Conservation (phyloP, 2,113 vertebrate genomes). For the Galemys pyrenaicus region DNA sequence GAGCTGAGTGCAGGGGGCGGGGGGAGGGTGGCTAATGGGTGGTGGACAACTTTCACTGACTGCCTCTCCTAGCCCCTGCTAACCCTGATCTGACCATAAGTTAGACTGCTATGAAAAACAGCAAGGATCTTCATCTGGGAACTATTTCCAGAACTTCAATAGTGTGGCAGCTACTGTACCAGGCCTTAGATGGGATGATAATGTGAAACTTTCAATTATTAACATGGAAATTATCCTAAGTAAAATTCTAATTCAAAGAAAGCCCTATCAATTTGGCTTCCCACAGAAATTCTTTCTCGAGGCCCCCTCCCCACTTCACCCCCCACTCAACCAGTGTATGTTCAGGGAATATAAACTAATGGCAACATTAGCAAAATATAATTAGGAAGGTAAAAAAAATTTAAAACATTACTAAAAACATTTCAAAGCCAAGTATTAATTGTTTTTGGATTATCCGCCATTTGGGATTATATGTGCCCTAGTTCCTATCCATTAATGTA, state of each 20-base stretch:
- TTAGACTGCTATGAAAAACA: not conserved
- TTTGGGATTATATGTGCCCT: constrained; percentile 12
- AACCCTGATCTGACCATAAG: too few relatives aligned
- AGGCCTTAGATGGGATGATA: not conserved
- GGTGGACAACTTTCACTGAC: not conserved
- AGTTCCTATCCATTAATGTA: constrained; percentile 5
- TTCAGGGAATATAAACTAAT: constrained; percentile 56
- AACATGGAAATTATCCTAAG: constrained; percentile 31
- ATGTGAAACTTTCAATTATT: not conserved
- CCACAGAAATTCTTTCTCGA: not conserved
- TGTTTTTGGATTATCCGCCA: constrained; percentile 61
- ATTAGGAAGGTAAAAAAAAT: constrained; percentile 64
- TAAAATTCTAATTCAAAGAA: not conserved
- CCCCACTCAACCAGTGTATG: not conserved
- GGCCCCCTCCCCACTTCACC: not conserved
- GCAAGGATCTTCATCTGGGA: not conserved
- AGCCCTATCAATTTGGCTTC: not conserved
- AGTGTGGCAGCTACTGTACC: not conserved
- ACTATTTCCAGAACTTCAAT: not conserved
- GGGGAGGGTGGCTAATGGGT: not conserved
- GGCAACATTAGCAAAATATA: constrained; percentile 58
- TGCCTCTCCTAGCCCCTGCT: not conserved
- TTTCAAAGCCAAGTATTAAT: constrained; percentile 66
- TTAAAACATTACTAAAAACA: constrained; percentile 57
- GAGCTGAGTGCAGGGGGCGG: not conserved